Base-by-base conservation (phyloP, 2,888 invertebrate species). In the Cloeon dipterum region DNA sequence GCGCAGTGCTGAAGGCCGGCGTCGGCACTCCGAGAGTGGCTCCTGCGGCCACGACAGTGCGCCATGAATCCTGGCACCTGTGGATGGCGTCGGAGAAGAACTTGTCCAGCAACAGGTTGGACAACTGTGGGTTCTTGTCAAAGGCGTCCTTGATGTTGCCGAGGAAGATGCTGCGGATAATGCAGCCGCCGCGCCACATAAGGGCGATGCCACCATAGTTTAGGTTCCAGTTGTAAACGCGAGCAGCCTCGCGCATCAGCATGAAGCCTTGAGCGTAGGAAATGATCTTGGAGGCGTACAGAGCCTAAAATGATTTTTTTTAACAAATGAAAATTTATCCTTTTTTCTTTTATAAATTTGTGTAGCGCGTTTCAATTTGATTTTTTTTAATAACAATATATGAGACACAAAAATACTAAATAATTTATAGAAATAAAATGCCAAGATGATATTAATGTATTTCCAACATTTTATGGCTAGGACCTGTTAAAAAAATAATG, bases 171-270 rank as follows among this genome's bases (percentile, higher is more conserved):
- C 83, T 76, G 54, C 94, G 68, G 51, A 93, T 96, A 51, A 96
- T 96, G 56, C 94, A 96, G n/a, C 96, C 96, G 13, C 94, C 94
- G 42, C 96, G 72, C 98, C 98, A 98, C 96, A 98, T 98, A 32
- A 98, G 62, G 2, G 98, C 96, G 44, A 98, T 93, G 39, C 86
- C 86, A 35, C 96, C 98, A 51, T 93, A 91, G 61, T 98, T 96
- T 41, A 98, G 62, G 43, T 85, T 76, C 98, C 98, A 98, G 5
- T 74, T 70, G 52, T 88, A 76, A 46, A 82, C 71, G 53, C 74
- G 73, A 11, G 93, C 93, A 11, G 93, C 91, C 56, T 91, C 88
- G 32, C 88, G 65, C 50, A 94, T 63, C 45, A 94, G 61, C 94
- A 94, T 94, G 52, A 89, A 89, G 3, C 88, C 98, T 65, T 98